A percentile compares a stretch with the other conserved stretches of the same genome.
phyloP scores from a whole-genome alignment of 2,888 invertebrate species.

The Agrotis ipsilon region DNA sequence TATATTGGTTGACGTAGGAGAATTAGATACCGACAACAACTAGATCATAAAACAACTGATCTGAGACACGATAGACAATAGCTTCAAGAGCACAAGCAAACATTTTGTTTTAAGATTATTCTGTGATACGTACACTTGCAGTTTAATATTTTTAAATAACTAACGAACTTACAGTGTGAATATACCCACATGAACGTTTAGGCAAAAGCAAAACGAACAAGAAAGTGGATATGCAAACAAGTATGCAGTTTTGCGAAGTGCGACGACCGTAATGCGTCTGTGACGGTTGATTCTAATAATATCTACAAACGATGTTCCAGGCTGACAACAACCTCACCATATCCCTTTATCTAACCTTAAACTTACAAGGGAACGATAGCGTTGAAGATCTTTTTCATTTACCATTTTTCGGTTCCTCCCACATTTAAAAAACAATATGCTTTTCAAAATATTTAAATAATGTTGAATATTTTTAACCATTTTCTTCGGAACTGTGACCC shows the following conservation, averaged over 20 bases:
- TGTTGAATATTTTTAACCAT: conserved; percentile 68
- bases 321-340: conserved; percentile 53
- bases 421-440: conserved; percentile 30
- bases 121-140: conserved; percentile 25
- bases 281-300: conserved; percentile 79
- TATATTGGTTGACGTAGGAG: not conserved
- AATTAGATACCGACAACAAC: conserved; percentile 3
- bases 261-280: conserved; percentile 80
- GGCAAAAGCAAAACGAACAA: conserved; percentile 53
- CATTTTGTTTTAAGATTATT: conserved; percentile 23
- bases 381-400: conserved; percentile 20
- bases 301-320: conserved; percentile 71
- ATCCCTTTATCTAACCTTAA: conserved; percentile 61
- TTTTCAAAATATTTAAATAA: conserved; percentile 31
- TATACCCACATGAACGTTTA: conserved; percentile 42
- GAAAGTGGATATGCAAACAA: conserved; percentile 67
- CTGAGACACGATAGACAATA: conserved; percentile 22
- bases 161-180: not conserved
- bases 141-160: conserved; percentile 37
- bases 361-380: conserved; percentile 36
- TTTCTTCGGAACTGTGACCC: conserved; percentile 69
- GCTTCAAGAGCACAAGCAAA: conserved; percentile 18
- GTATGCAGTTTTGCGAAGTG: conserved; percentile 77
- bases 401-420: conserved; percentile 17
- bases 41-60: conserved; percentile 21